Percentiles rank a stretch among this genome's conserved stretches.
Evolutionary conservation across 2,888 invertebrate species (phyloP).

Genomic region (Gryllus longicercus): DNA sequence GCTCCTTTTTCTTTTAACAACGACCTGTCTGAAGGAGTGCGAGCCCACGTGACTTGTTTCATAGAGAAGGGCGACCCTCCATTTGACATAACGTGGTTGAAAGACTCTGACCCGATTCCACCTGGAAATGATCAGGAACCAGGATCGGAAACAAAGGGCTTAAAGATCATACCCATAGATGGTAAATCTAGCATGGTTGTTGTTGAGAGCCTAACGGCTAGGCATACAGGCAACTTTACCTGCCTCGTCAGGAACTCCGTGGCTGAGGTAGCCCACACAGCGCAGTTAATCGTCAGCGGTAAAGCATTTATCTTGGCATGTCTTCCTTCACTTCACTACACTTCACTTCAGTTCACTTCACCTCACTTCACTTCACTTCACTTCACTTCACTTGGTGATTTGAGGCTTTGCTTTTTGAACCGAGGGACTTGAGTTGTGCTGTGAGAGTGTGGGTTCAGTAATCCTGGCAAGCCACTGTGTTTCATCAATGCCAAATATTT

Average conservation of each 20-base stretch:
- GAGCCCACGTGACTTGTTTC: slow-evolving; percentile 52
- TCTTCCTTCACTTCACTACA: slow-evolving; percentile 3
- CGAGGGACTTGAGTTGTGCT: not conserved
- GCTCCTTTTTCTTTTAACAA: slow-evolving; percentile 42
- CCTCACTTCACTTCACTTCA: slow-evolving; percentile 8
- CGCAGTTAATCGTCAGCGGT: slow-evolving; percentile 56
- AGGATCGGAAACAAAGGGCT: not conserved
- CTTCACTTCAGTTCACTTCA: slow-evolving; percentile 10
- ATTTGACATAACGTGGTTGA: slow-evolving; percentile 46
- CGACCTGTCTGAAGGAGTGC: slow-evolving; percentile 41
- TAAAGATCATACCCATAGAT: slow-evolving; percentile 42
- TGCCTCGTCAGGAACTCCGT: slow-evolving; percentile 40
- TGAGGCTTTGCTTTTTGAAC: slow-evolving; percentile 17
- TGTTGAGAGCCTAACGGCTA: slow-evolving; percentile 49
- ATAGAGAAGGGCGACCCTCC: slow-evolving; percentile 53
- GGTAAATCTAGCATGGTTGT: slow-evolving; percentile 53
- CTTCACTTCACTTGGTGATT: slow-evolving; percentile 17
- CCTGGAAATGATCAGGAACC: slow-evolving; percentile 30
- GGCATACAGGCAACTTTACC: slow-evolving; percentile 51
- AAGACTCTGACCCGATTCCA: slow-evolving; percentile 42
- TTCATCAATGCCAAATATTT: not conserved
- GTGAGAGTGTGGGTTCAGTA: slow-evolving; percentile 17
- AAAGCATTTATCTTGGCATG: slow-evolving; percentile 27
- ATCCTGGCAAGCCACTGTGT: slow-evolving; percentile 17
- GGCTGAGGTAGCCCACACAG: slow-evolving; percentile 50